Base-by-base conservation (phyloP, 2,888 invertebrate genomes). In the Dysmachus trigonus region DNA sequence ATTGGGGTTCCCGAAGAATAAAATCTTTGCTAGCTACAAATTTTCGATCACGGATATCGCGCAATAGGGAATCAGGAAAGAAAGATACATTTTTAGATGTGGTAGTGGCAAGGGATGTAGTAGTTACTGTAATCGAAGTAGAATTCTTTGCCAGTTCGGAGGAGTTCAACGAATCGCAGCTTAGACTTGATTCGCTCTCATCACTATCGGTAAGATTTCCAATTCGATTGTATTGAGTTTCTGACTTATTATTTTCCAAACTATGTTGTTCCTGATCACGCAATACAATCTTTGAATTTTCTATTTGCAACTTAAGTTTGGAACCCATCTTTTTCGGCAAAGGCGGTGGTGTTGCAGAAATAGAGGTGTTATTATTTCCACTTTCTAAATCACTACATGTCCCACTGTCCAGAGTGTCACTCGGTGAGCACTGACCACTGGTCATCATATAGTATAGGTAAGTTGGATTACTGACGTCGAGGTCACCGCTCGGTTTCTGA, bases 401-500 rank as follows among this genome's bases (percentile, higher is more conserved):
- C 74, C 97, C 97, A 86, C 96, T 97, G 92, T 97, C 97, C 88
- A 96, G 91, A 0, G 96, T 96, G 90, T 96, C 96, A 88, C 92
- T 96, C 0, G 96, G 96, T 38, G 96, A 96, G 90, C 96, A 96
- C 90, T 97, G 96, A 0, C 96, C 96, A 90, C 96, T 96, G 81
- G 96, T 95, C 94, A 96, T 95, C 85, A 95, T 89, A 86, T 90
- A 92, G 87, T 91, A 92, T 15, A 91, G 89, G 88, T 91, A 91
- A 83, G 90, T 90, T 81, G 88, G 89, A 89, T 89, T 89, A 87
- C 89, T 89, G 31, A 90, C 90, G 88, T 90, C 90, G 86, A 91
- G 85, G 83, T 90, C 91, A 88, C 89, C 89, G 86, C 87, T 89
- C 35, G 86, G 87, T 85, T 89, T 89, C 86, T 89, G 89, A 35